These are phyloP conservation scores for Sebastes alutus DNA, from an alignment of 2,797 vertebrate species.

Conservation along the genomic window DNA sequence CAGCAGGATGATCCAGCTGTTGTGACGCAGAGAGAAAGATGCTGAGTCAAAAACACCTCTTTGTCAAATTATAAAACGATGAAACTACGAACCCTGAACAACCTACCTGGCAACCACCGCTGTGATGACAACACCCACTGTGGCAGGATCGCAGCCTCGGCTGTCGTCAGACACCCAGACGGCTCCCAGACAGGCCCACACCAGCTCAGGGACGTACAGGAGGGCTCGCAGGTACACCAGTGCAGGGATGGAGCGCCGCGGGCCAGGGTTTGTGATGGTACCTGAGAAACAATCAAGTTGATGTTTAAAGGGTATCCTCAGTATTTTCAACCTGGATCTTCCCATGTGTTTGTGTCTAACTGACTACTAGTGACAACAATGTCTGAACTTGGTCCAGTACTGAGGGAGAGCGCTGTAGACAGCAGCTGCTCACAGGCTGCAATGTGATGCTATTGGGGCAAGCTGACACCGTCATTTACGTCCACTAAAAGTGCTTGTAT, in stretches of 20 bases:
- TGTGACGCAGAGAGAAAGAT: neutral
- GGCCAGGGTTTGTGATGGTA: constrained; percentile 93
- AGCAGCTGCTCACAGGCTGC: no score
- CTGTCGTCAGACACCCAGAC: constrained; percentile 89
- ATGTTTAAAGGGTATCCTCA: no score
- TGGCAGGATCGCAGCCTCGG: constrained; percentile 84
- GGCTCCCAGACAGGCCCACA: constrained; percentile 93
- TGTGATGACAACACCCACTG: constrained; percentile 84
- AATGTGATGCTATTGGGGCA: no score
- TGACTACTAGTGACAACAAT: no score
- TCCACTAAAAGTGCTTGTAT: no score
- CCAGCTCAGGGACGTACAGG: constrained; percentile 91
- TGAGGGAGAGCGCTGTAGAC: no score
- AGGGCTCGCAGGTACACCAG: constrained; percentile 91
- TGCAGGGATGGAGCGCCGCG: constrained; percentile 90
- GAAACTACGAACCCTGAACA: neutral
- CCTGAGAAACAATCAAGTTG: constrained; percentile 74
- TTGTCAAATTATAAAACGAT: neutral
- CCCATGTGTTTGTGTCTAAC: no score
- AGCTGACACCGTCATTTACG: no score
- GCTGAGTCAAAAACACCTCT: neutral
- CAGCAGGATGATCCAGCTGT: constrained; percentile 94
- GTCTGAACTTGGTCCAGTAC: no score
- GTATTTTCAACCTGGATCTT: no score
- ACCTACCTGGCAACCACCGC: constrained; percentile 91